These are phyloP conservation scores for Paratilapia polleni DNA, from an alignment of 2,113 vertebrate species.

Conservation along the genomic window DNA sequence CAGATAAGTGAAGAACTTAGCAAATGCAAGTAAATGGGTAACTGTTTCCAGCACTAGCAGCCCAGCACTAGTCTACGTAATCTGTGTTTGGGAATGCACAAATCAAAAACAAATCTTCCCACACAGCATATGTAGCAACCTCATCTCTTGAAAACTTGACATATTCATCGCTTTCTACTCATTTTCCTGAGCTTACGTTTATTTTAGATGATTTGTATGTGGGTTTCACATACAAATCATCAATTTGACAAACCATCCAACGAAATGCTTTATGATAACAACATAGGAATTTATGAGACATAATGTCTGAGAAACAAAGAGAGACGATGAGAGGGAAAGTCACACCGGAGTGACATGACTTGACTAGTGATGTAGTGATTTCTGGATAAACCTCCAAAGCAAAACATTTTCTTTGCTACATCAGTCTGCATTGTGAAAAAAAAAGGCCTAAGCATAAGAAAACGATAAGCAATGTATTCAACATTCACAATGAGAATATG, in stretches of 20 bases:
- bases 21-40: no score
- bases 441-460: slow-evolving; percentile 22
- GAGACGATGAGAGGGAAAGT: slow-evolving; percentile 9
- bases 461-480: slow-evolving; percentile 20
- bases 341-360: slow-evolving; percentile 52
- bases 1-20: no score
- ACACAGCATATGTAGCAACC: neutral
- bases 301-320: neutral
- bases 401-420: slow-evolving; percentile 40
- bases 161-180: neutral
- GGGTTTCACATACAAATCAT: no score
- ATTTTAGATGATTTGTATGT: slow-evolving; percentile 11
- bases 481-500: slow-evolving; percentile 10
- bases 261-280: slow-evolving; percentile 46
- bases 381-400: slow-evolving; percentile 40
- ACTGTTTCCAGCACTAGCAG: no score
- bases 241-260: no score
- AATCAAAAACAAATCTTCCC: slow-evolving; percentile 23
- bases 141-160: slow-evolving; percentile 8
- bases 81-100: slow-evolving; percentile 1
- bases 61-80: no score
- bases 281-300: neutral
- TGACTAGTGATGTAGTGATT: slow-evolving; percentile 57
- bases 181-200: neutral
- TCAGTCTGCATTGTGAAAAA: slow-evolving; percentile 31